These are phyloP conservation scores for Tetraodon nigroviridis DNA, from an alignment of 2,113 vertebrate species.

Conservation along the genomic window DNA sequence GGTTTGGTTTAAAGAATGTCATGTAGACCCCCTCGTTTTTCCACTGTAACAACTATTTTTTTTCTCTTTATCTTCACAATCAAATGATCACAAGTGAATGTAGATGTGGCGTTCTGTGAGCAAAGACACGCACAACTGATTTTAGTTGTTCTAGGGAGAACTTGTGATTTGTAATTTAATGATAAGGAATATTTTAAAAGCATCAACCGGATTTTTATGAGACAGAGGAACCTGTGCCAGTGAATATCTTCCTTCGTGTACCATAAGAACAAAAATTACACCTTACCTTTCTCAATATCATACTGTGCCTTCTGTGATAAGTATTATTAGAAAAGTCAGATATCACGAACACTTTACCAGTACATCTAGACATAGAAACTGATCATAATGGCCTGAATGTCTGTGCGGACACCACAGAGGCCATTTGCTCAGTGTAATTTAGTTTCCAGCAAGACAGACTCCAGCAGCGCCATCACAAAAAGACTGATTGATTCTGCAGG, in stretches of 20 bases:
- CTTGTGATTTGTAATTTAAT: too few relatives aligned
- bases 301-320: slow-evolving; percentile 1
- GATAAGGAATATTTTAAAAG: too few relatives aligned
- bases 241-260: neutral
- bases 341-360: slow-evolving; percentile 22
- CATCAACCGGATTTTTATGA: too few relatives aligned
- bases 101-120: too few relatives aligned
- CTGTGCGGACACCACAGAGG: slow-evolving; percentile 41
- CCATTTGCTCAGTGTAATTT: slow-evolving; percentile 71
- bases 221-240: neutral
- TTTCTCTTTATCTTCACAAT: too few relatives aligned
- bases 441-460: slow-evolving; percentile 57
- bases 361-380: slow-evolving; percentile 40
- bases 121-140: too few relatives aligned
- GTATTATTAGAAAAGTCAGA: slow-evolving; percentile 19
- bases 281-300: slow-evolving; percentile 19
- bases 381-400: slow-evolving; percentile 59
- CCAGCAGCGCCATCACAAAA: slow-evolving; percentile 59
- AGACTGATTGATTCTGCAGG: slow-evolving; percentile 62
- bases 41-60: too few relatives aligned
- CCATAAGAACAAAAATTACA: slow-evolving; percentile 12
- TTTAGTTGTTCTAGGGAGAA: too few relatives aligned
- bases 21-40: too few relatives aligned
- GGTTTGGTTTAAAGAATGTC: too few relatives aligned
- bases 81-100: too few relatives aligned